A percentile compares a stretch with the other conserved stretches of the same genome.
These are phyloP conservation scores for Hyppa rectilinea DNA, from an alignment of 2,888 invertebrate species.

Conservation along the genomic window DNA sequence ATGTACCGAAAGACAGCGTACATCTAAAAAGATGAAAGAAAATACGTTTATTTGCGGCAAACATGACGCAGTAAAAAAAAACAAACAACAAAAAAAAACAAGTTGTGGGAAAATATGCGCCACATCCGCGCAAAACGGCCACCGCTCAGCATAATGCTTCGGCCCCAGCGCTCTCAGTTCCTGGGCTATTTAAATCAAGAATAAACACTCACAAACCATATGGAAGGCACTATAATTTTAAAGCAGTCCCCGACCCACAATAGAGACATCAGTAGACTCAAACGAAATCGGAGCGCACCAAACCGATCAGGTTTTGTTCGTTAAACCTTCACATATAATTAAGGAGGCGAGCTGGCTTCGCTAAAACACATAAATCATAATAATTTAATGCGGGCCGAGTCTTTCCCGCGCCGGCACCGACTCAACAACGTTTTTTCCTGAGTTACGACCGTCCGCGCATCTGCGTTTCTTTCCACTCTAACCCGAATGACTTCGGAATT, in stretches of 20 bases:
- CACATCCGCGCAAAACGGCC: no score
- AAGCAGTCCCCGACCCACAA: constrained; percentile 46
- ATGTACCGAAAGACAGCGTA: constrained; percentile 5
- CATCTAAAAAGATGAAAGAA: no score
- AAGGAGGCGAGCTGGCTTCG: constrained; percentile 82
- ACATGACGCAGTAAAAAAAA: no score
- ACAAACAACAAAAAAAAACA: no score
- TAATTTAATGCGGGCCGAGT: constrained; percentile 86
- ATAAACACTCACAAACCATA: constrained; percentile 13
- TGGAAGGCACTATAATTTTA: constrained; percentile 36
- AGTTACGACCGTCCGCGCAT: constrained; percentile 82
- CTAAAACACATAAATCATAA: constrained; percentile 90
- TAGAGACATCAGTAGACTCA: constrained; percentile 58
- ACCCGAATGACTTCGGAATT: constrained; percentile 82
- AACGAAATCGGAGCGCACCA: constrained; percentile 66
- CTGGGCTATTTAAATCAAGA: constrained; percentile 17
- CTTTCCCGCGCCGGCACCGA: constrained; percentile 79
- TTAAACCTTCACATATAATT: constrained; percentile 87
- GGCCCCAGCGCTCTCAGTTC: no score
- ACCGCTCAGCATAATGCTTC: no score
- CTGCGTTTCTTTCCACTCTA: constrained; percentile 81
- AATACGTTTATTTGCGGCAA: no score
- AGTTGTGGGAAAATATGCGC: no score
- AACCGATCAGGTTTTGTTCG: constrained; percentile 81
- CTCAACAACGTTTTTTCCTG: constrained; percentile 73